phyloP scores from a whole-genome alignment of 1,140 invertebrate genomes.

The Zaprionus nigranus region DNA sequence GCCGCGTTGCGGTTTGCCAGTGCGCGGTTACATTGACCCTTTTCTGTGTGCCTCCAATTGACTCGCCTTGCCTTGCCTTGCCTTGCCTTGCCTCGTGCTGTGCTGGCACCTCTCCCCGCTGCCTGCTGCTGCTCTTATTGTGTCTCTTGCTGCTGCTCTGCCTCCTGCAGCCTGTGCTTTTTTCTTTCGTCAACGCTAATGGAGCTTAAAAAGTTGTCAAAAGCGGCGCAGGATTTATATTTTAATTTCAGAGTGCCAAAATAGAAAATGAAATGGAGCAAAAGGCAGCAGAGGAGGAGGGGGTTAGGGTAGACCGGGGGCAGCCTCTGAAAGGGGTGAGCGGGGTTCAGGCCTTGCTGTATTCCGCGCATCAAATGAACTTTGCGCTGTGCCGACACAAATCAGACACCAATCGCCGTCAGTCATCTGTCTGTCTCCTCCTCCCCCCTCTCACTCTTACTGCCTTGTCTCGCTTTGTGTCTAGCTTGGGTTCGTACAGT shows the following conservation, averaged over 20 bases:
- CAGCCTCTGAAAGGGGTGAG: not conserved
- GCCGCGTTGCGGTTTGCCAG: conserved; percentile 56
- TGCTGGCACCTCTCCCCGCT: not conserved
- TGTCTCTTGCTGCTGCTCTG: conserved; percentile 25
- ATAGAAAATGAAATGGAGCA: conserved; percentile 76
- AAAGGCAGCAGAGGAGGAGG: not conserved
- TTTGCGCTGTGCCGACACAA: conserved; percentile 43
- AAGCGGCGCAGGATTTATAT: conserved; percentile 79
- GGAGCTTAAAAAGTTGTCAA: conserved; percentile 82
- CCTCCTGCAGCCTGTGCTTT: conserved; percentile 39
- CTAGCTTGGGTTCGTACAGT: conserved; percentile 19
- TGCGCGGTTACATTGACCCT: conserved; percentile 73
- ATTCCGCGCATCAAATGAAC: not conserved
- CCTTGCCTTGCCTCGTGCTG: conserved; percentile 45
- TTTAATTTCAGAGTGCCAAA: conserved; percentile 80
- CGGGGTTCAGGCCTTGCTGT: no score
- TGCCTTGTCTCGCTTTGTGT: not conserved
- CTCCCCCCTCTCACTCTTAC: not conserved
- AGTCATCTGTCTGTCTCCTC: conserved; percentile 41
- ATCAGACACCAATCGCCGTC: conserved; percentile 68
- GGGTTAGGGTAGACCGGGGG: not conserved
- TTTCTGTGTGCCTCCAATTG: conserved; percentile 16
- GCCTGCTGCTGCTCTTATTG: conserved; percentile 29
- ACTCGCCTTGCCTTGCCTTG: not conserved
- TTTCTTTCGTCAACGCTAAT: conserved; percentile 80